Base-by-base conservation (phyloP, 2,113 vertebrate species). In the Tangachromis dhanisi region DNA sequence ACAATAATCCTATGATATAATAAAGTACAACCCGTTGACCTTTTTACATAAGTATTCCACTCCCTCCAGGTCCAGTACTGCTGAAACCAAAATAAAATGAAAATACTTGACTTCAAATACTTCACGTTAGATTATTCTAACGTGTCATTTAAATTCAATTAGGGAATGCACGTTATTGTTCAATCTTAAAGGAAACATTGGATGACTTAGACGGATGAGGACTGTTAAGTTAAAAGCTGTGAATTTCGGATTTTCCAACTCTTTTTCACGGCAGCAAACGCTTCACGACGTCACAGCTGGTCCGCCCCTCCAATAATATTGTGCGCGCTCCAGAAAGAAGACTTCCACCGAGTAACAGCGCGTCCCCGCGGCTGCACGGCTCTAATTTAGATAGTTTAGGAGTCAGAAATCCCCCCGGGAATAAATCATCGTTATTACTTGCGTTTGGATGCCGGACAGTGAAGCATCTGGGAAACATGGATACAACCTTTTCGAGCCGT, bases 321-420 rank as follows among this genome's bases (percentile, higher is more conserved):
- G 79, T 54, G 93, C 92, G 93, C 91, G 94, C 88, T 79, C 91
- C 78, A 13, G 78, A 13, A 31, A 51, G 83, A 33, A 86, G 51
- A 92, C 45, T 83, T 92, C 81, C 83, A 92, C 91, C 88, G 84
- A 94, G 94, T 90, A 91, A 92, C 76, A 91, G 93, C 94, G 94
- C 95, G 95, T 84, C 21, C 94, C 90, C 95, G 94, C 84, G 42
- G 82, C 84, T 73, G 81, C 90, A 59, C 83, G 83, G 89, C 63
- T 61, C 80, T 80, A 83, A 91, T 91, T 90, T 88, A 53, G 84
- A 86, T 76, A 89, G 88, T 93, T 93, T 66, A 61, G 21, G 54
- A 76, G 86, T 57, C 80, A 85, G 88, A 83, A 93, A 88, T 21
- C n/a, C 82, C 83, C 76, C 26, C 4, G 86, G 83, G 83, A 87